Evolutionary conservation across 1,140 invertebrate species (phyloP), one percentile per base, ranked within the genome.

Genomic region (Magallana ariakensis): DNA sequence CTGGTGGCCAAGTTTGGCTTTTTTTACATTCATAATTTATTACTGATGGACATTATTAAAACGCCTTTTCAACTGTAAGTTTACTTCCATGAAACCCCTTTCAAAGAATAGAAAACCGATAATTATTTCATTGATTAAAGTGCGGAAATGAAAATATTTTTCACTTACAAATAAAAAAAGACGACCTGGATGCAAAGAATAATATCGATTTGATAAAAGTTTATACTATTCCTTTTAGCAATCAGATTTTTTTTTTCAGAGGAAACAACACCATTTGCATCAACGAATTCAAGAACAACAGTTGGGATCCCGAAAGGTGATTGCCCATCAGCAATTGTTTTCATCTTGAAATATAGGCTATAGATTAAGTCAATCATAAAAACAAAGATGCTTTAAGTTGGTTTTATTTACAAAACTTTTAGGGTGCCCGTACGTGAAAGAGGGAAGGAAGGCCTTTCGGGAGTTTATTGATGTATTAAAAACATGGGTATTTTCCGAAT

Each of bases 371-470:
- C 15, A 62, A 62, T 19, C 60, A 62, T 16, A 62, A 81, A 16
- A 54, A 80, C 19, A 80, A 80, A 80, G 70, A 19, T 19, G 22
- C 7, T 0, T 46, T 3, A 53, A 11, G 13, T 53, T 19, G 9
- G 8, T 55, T 16, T 11, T n/a, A 1, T 22, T 81, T 9, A 54
- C n/a, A 6, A n/a, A n/a, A 19, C 54, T n/a, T 60, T 16, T 19
- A 83, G 82, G 55, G 19, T 83, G 82, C 58, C 82, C 55, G n/a
- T 83, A 83, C 26, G 26, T 57, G 55, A 83, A 83, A 33, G 82
- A 83, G 26, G 82, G 82, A 58, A 83, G 10, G 33, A 60, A 33
- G 10, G 53, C 82, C 5, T 83, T 83, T 60, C 16, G 55, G 56
- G 82, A 83, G 33, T 83, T 56, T 19, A 83, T 83, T 16, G 56